Conservation (phyloP, 2,797 vertebrate species). For the Danio kyathit region DNA sequence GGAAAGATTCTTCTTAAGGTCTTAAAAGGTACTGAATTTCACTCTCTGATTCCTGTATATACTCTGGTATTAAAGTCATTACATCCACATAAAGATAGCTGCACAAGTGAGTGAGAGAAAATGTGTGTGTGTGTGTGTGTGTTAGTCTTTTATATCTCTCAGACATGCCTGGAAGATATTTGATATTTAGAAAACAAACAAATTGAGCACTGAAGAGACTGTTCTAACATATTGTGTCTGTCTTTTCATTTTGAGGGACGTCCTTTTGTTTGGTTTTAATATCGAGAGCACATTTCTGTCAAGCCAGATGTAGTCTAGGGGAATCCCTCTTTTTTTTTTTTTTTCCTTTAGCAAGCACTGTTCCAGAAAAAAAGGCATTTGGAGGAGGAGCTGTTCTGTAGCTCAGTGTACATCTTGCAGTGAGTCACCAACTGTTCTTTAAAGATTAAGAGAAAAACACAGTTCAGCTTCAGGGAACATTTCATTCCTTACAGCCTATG, state of each 20-base stretch:
- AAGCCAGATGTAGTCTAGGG: slow-evolving; percentile 33
- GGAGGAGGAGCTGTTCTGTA: slow-evolving; percentile 25
- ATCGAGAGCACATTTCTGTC: slow-evolving; percentile 32
- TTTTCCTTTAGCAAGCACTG: slow-evolving; percentile 5
- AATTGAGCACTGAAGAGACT: not conserved
- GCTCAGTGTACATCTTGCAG: slow-evolving; percentile 48
- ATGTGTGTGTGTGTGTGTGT: not conserved
- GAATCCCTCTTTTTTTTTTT: slow-evolving; percentile 28
- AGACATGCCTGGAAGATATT: not conserved
- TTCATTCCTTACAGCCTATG: slow-evolving; percentile 48
- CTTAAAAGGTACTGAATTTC: too few relatives aligned
- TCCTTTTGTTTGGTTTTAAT: slow-evolving; percentile 39
- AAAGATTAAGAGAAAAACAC: slow-evolving; percentile 46
- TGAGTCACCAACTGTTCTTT: slow-evolving; percentile 50
- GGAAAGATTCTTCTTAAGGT: too few relatives aligned
- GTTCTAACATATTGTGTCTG: not conserved
- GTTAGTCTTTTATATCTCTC: not conserved
- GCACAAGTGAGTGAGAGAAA: not conserved
- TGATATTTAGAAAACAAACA: not conserved
- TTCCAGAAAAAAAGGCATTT: slow-evolving; percentile 18
- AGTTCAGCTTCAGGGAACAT: slow-evolving; percentile 44
- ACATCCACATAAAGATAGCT: too few relatives aligned
- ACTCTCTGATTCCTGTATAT: too few relatives aligned
- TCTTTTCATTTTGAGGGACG: slow-evolving; percentile 7
- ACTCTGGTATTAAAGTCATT: too few relatives aligned